Conservation (phyloP, 1,140 invertebrate species). For the Drosophila pallidifrons region DNA sequence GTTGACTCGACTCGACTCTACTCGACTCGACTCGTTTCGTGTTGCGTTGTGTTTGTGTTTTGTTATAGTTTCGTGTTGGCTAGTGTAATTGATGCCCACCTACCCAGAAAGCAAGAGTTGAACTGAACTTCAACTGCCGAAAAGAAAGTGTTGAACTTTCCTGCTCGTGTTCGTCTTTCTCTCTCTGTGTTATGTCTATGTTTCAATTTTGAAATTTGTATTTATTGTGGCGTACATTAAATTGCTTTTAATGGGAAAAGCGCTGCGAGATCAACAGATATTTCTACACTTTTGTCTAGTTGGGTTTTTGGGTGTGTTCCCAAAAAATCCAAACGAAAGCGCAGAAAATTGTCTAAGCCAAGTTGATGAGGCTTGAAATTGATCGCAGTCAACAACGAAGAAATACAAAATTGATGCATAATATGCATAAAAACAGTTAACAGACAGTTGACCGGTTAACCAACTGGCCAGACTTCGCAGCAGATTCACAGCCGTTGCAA, state of each 20-base stretch:
- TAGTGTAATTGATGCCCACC: slow-evolving; percentile 64
- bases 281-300: neutral
- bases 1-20: too few relatives aligned
- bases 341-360: slow-evolving; percentile 61
- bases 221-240: slow-evolving; percentile 73
- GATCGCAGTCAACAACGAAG: neutral
- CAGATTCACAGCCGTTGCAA: neutral
- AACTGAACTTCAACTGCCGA: slow-evolving; percentile 71
- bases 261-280: slow-evolving; percentile 59
- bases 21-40: neutral
- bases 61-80: slow-evolving; percentile 43
- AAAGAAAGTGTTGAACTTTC: slow-evolving; percentile 79
- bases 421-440: slow-evolving; percentile 41
- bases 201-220: slow-evolving; percentile 69
- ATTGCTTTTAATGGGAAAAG: slow-evolving; percentile 72
- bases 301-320: slow-evolving; percentile 25
- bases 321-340: slow-evolving; percentile 58
- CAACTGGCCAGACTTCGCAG: neutral
- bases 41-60: slow-evolving; percentile 12
- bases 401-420: neutral
- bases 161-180: neutral
- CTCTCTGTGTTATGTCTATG: slow-evolving; percentile 48
- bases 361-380: slow-evolving; percentile 30
- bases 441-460: slow-evolving; percentile 20
- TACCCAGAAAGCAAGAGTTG: slow-evolving; percentile 55